These are phyloP conservation scores for Lytechinus pictus DNA, from an alignment of 35 echinoderm and acorn worm species.

Conservation along the genomic window DNA sequence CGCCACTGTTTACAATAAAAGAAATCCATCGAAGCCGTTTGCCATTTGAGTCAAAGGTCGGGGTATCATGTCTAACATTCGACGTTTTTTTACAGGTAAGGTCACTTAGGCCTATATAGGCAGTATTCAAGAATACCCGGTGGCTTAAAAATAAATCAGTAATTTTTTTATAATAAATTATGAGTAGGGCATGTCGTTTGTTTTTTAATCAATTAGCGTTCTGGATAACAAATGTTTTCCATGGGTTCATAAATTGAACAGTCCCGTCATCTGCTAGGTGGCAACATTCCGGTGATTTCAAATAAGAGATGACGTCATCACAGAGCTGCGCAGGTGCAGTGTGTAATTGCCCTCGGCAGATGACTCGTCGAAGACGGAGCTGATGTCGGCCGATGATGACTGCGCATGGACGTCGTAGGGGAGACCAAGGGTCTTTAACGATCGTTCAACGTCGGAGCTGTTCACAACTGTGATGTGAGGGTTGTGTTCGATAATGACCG, in stretches of 20 bases:
- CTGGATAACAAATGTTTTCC: constrained; percentile 18
- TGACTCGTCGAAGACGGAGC: constrained; percentile 45
- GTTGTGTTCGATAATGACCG: not conserved
- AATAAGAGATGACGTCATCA: constrained; percentile 38
- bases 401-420: not conserved
- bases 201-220: not conserved
- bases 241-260: not conserved
- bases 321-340: constrained; percentile 47
- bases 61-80: too few species aligned
- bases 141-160: too few species aligned
- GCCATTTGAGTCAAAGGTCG: too few species aligned
- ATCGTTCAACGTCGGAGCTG: not conserved
- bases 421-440: constrained; percentile 27
- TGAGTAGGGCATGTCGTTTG: too few species aligned
- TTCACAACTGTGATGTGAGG: not conserved
- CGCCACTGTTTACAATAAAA: too few species aligned
- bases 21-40: too few species aligned
- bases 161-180: too few species aligned
- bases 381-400: constrained; percentile 12
- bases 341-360: constrained; percentile 37
- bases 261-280: not conserved
- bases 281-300: constrained; percentile 39
- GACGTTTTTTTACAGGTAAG: too few species aligned
- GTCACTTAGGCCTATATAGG: too few species aligned
- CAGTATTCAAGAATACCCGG: too few species aligned